Evolutionary conservation across 1,140 invertebrate genomes (phyloP).

Genomic region (Phocides pigmalion): DNA sequence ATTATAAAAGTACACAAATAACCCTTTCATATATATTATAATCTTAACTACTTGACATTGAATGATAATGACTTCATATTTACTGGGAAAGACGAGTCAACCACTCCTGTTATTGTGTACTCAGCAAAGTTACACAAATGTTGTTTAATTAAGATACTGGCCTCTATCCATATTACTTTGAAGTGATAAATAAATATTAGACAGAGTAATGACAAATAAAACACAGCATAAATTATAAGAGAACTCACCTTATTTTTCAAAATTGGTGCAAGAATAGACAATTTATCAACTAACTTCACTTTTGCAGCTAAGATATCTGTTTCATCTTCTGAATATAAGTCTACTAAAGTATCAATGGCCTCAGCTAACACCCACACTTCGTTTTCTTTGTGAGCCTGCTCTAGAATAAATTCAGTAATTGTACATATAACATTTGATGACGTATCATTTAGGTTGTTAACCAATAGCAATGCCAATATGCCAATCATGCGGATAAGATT

Average conservation of each 20-base stretch:
- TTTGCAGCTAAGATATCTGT: conserved; percentile 86
- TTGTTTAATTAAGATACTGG: no score
- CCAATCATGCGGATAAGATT: conserved; percentile 89
- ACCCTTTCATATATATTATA: background rate
- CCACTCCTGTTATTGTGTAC: no score
- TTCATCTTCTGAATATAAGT: conserved; percentile 91
- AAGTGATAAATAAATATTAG: no score
- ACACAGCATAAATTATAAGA: no score
- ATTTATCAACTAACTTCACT: conserved; percentile 85
- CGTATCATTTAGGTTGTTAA: conserved; percentile 63
- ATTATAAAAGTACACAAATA: no score
- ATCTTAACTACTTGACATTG: no score
- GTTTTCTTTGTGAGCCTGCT: conserved; percentile 80
- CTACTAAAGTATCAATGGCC: conserved; percentile 89
- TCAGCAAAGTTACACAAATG: no score
- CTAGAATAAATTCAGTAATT: conserved; percentile 83
- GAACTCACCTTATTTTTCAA: conserved; percentile 87
- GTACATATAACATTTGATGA: conserved; percentile 61
- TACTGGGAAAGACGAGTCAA: no score
- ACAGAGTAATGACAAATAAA: no score
- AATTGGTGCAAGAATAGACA: conserved; percentile 84
- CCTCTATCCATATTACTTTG: no score
- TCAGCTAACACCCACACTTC: conserved; percentile 90
- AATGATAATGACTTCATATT: no score
- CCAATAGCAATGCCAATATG: conserved; percentile 80